Conservation (phyloP, 2,888 invertebrate species). For the Elmis aenea region DNA sequence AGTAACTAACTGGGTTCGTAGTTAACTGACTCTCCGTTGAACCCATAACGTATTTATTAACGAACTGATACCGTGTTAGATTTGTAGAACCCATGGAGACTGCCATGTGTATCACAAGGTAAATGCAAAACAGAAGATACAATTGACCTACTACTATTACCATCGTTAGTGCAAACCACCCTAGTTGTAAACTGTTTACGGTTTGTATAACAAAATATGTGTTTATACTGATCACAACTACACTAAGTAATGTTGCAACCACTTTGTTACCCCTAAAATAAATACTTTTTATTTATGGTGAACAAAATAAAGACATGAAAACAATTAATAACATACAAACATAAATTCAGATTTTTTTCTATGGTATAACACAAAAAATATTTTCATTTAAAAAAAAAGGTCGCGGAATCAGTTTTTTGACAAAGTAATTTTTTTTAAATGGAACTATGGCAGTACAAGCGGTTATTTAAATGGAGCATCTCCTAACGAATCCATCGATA, state of each 20-base stretch:
- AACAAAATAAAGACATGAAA: neutral
- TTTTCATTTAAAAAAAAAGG: too few relatives aligned
- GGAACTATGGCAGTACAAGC: too few relatives aligned
- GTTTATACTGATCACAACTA: constrained; percentile 72
- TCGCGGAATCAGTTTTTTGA: too few relatives aligned
- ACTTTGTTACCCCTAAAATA: constrained; percentile 63
- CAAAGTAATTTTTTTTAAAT: too few relatives aligned
- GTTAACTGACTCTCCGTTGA: constrained; percentile 51
- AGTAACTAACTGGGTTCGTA: constrained; percentile 52
- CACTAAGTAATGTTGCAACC: constrained; percentile 60
- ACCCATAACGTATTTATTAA: constrained; percentile 54
- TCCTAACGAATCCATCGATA: too few relatives aligned
- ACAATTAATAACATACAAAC: too few relatives aligned
- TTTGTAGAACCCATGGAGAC: constrained; percentile 60
- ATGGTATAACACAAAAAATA: too few relatives aligned
- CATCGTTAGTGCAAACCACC: constrained; percentile 46
- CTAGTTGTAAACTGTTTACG: constrained; percentile 47
- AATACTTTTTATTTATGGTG: constrained; percentile 19
- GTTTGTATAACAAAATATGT: constrained; percentile 68
- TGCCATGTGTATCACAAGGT: constrained; percentile 68
- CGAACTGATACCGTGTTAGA: constrained; percentile 51
- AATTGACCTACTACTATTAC: constrained; percentile 56
- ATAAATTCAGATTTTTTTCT: too few relatives aligned
- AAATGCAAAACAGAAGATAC: constrained; percentile 69
- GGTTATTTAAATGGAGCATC: too few relatives aligned